These are phyloP conservation scores for Strix uralensis DNA, from an alignment of 2,113 vertebrate species.

Conservation along the genomic window DNA sequence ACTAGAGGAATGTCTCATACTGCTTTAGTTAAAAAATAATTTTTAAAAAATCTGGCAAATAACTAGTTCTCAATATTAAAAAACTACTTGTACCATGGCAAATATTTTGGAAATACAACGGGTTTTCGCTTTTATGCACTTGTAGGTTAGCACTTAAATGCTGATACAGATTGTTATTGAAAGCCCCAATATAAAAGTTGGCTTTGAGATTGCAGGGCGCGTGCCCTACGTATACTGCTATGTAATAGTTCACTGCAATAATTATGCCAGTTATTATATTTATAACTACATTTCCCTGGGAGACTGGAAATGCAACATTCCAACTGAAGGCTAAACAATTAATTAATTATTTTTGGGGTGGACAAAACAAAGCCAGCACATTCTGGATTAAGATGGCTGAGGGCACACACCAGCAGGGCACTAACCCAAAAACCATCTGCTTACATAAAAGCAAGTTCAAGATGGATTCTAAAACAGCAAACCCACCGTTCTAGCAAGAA, in stretches of 20 bases:
- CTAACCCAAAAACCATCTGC: not conserved
- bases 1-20: not conserved
- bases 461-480: not conserved
- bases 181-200: not conserved
- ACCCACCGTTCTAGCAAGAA: not conserved
- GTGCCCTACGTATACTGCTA: not conserved
- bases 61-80: not conserved
- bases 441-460: not conserved
- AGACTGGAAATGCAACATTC: conserved; percentile 62
- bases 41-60: not conserved
- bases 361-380: conserved; percentile 9
- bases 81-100: not conserved
- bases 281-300: conserved; percentile 9
- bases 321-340: conserved; percentile 40
- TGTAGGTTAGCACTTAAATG: not conserved
- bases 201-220: not conserved
- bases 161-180: not conserved
- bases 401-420: not conserved
- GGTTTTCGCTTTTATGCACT: not conserved
- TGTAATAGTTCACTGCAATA: not conserved
- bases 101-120: not conserved
- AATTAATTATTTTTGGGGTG: not conserved
- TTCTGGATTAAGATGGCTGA: not conserved
- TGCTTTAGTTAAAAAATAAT: not conserved
- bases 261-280: conserved; percentile 19